A percentile compares a stretch with the other conserved stretches of the same genome.
Conservation (phyloP, 92 coral and sea anemone genomes). For the Phymanthus crucifer region DNA sequence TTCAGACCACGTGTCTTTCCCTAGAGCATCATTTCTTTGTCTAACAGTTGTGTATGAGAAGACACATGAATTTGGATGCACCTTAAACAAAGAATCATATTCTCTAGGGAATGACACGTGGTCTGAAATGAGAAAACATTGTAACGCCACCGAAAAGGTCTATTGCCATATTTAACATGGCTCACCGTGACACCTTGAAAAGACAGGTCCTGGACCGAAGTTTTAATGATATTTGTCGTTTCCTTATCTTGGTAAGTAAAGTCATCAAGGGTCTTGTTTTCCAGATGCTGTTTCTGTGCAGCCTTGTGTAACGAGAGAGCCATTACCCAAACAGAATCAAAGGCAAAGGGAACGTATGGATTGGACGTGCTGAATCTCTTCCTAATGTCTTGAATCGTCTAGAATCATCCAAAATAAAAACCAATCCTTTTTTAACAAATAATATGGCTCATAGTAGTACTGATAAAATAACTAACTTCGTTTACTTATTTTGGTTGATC, state of each 20-base stretch:
- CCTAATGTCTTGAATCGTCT: slow-evolving; percentile 50
- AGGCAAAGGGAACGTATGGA: slow-evolving; percentile 55
- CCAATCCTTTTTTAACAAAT: background rate
- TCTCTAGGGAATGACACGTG: too few species aligned
- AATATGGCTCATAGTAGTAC: too few species aligned
- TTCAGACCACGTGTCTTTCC: too few species aligned
- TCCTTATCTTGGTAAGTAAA: slow-evolving; percentile 52
- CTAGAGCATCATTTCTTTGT: too few species aligned
- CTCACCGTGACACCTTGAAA: slow-evolving; percentile 76
- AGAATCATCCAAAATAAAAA: background rate
- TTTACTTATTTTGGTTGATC: too few species aligned
- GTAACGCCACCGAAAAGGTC: too few species aligned
- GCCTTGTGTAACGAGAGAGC: slow-evolving; percentile 65
- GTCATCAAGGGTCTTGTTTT: slow-evolving; percentile 59
- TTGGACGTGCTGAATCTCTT: slow-evolving; percentile 12
- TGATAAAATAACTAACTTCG: too few species aligned
- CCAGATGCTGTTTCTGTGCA: slow-evolving; percentile 25
- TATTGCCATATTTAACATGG: background rate
- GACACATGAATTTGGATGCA: too few species aligned
- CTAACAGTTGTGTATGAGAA: too few species aligned
- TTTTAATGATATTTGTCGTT: slow-evolving; percentile 30
- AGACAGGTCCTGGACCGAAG: slow-evolving; percentile 41
- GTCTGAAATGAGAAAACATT: too few species aligned
- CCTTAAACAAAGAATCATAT: too few species aligned
- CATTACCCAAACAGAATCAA: slow-evolving; percentile 71